Evolutionary conservation across 2,113 vertebrate genomes (phyloP).

Genomic region (Morone saxatilis): DNA sequence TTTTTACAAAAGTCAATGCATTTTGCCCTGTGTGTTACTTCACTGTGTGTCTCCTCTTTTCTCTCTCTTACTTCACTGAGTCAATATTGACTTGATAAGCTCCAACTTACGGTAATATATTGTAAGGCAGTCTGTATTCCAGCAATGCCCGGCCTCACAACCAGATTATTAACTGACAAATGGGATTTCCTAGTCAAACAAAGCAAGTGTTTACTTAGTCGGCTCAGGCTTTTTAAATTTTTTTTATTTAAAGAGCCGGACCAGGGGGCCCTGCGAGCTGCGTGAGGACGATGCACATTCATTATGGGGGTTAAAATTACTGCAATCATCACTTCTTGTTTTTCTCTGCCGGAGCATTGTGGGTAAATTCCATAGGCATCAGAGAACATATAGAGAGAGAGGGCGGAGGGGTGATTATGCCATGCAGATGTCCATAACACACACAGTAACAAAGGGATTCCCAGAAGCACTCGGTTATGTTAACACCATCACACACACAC

Average conservation of each 20-base stretch:
- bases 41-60: constrained; percentile 35
- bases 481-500: constrained; percentile 32
- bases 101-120: constrained; percentile 58
- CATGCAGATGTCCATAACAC: constrained; percentile 37
- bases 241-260: background rate
- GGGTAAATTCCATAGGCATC: constrained; percentile 73
- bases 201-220: constrained; percentile 54
- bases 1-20: constrained; percentile 93
- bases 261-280: background rate
- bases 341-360: constrained; percentile 55
- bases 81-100: constrained; percentile 66
- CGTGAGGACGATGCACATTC: background rate
- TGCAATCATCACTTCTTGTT: constrained; percentile 56
- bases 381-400: constrained; percentile 37
- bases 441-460: constrained; percentile 70
- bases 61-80: constrained; percentile 47
- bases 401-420: background rate
- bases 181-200: constrained; percentile 70
- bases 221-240: background rate
- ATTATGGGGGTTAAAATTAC: constrained; percentile 44
- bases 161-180: constrained; percentile 62
- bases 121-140: constrained; percentile 51
- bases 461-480: constrained; percentile 65
- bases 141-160: constrained; percentile 47
- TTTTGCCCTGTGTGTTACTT: constrained; percentile 69